Evolutionary conservation across 2,797 vertebrate genomes (phyloP), one percentile per base, ranked within the genome.

Genomic region (Bradypodion pumilum): DNA sequence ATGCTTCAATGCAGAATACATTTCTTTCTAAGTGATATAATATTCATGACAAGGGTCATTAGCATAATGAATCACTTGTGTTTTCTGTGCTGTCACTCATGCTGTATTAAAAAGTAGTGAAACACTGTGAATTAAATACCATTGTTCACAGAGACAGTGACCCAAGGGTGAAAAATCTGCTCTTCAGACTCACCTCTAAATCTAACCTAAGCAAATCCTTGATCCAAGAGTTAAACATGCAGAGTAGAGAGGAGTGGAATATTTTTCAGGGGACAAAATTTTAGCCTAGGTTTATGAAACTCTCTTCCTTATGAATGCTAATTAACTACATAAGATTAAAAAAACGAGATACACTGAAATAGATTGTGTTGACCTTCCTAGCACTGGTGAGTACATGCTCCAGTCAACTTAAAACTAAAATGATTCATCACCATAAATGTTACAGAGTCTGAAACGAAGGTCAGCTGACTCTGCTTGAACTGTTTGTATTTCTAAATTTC

Each of bases 381-480:
- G 85, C 78, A 73, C 83, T 93, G 86, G 84, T 86, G 88, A 91
- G 89, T 62, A 73, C 87, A 90, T 90, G 82, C 80, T 44, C 82
- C 90, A 92, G 82, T 90, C 88, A 91, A 80, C 91, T 92, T 60
- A 72, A 0, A 46, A 72, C 87, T 90, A 92, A 88, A 92, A 89
- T 89, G 83, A 90, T 86, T 87, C 90, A 49, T 90, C 93, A 81
- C 90, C 90, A 84, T 83, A 87, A 92, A 92, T 90, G 86, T 89
- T 90, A 81, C 92, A 66, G 49, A 90, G 89, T 78, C 15, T 89
- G 87, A 83, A 91, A 91, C 91, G 88, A 90, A 89, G 85, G 69
- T 86, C 83, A 83, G 89, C 80, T 89, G 89, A 78, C 82, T 92
- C 87, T 89, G 82, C 72, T 89, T 89, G 80, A 90, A 85, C 84